Evolutionary conservation across 2,888 invertebrate species (phyloP), one percentile per base, ranked within the genome.

Genomic region (Sphaerolaimus hirsutus): DNA sequence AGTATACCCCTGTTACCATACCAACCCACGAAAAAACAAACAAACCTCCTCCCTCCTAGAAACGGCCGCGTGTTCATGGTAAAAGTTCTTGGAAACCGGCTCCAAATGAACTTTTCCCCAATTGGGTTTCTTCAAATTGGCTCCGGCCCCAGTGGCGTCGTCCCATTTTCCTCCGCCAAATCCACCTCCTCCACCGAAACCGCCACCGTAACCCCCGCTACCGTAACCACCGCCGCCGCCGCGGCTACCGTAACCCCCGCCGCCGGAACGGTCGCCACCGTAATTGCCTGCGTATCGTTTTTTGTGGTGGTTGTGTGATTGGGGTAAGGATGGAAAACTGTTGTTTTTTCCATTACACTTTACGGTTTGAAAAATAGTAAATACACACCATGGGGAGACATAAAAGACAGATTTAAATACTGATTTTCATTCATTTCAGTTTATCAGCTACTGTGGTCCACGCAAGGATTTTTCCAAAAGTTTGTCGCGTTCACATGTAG

Each of bases 11-110:
- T 3, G 5, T 4, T 36, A 19, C 36, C 3, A 17, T 10, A 10
- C 36, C 36, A 3, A 4, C 3, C 36, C n/a, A 3, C 7, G n/a
- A 3, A 17, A 19, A 5, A n/a, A 19, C 22, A 4, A 5, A 43
- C 40, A n/a, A 14, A 51, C 54, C 49, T 49, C 54, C 7, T 54
- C 52, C 32, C 58, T 52, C 1, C 51, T 48, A 5, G 52, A 52
- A 21, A 58, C 57, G 26, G 51, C 43, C 1, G 54, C 52, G 43
- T 54, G 52, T 38, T 57, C 56, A 37, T 54, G 51, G 41, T 57
- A 58, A 50, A 57, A 54, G 41, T 56, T 52, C 48, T 57, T 57
- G 46, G 53, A 45, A 25, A 58, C 52, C 36, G 56, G 54, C 7
- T 29, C 43, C 23, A 57, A 48, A 5, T 51, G 49, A 37, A 54